Evolutionary conservation across 2,797 vertebrate species (phyloP).

Genomic region (Pogoniulus pusillus): DNA sequence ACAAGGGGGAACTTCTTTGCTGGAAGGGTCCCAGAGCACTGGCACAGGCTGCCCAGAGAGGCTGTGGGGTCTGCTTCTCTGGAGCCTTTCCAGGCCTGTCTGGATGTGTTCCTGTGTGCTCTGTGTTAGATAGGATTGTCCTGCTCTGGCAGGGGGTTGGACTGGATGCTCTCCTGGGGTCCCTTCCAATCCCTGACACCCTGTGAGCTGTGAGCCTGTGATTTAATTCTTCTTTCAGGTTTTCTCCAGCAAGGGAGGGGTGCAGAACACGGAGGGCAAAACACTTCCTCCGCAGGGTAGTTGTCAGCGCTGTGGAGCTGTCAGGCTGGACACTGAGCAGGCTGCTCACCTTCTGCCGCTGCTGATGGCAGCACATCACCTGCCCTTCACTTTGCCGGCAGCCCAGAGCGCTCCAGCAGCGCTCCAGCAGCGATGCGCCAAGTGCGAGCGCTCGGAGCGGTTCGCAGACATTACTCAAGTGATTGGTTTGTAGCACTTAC

Average conservation of each 20-base stretch:
- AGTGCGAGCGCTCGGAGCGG: not conserved
- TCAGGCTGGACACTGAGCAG: not conserved
- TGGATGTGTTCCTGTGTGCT: no score
- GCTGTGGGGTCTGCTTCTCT: no score
- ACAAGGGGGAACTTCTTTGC: no score
- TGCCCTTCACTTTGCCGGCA: not conserved
- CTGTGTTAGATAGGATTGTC: no score
- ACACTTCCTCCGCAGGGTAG: rapidly evolving
- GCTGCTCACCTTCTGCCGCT: not conserved
- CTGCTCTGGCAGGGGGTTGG: no score
- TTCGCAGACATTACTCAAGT: not conserved
- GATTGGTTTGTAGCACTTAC: not conserved
- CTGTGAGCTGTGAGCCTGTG: no score
- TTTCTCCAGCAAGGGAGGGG: not conserved
- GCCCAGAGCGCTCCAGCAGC: not conserved
- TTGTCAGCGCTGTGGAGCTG: not conserved
- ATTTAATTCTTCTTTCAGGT: no score
- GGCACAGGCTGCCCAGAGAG: no score
- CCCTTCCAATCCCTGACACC: no score
- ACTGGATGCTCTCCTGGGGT: no score
- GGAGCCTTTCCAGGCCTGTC: no score
- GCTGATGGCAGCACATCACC: not conserved
- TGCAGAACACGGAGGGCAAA: not conserved
- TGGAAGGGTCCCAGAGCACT: no score
- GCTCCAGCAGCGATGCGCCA: not conserved